A percentile compares a stretch with the other conserved stretches of the same genome.
Evolutionary conservation across 2,113 vertebrate species (phyloP).

Genomic region (Lampris megalopsis): DNA sequence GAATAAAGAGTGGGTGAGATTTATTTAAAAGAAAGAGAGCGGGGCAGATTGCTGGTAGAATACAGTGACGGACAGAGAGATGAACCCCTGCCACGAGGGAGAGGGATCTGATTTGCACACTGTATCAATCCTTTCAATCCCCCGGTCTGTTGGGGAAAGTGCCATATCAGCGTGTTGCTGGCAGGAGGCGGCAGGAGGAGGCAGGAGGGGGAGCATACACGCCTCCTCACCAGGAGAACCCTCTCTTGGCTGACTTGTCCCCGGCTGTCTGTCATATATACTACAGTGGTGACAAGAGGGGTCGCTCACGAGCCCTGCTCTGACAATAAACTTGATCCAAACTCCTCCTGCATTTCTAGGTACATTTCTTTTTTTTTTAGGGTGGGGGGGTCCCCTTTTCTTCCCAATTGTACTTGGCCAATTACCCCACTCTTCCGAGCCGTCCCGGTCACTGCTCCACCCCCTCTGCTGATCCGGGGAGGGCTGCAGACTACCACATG

Average conservation of each 20-base stretch:
- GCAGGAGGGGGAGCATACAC: constrained; percentile 17
- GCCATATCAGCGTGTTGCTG: constrained; percentile 73
- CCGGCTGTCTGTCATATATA: constrained; percentile 56
- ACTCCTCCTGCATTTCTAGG: constrained; percentile 5
- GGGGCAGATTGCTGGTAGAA: constrained; percentile 55
- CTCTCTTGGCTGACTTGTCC: constrained; percentile 52
- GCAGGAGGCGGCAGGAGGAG: constrained; percentile 43
- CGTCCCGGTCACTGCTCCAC: too few species aligned
- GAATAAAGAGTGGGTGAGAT: constrained; percentile 68
- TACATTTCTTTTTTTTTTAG: too few species aligned
- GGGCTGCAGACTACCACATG: too few species aligned
- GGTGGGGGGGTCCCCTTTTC: too few species aligned
- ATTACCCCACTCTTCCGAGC: too few species aligned
- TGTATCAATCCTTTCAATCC: constrained; percentile 70
- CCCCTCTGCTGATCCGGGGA: too few species aligned
- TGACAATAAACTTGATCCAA: constrained; percentile 24
- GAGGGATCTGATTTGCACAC: constrained; percentile 78
- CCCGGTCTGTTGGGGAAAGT: constrained; percentile 65
- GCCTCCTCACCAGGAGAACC: constrained; percentile 55
- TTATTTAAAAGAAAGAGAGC: constrained; percentile 72
- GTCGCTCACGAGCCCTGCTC: constrained; percentile 19
- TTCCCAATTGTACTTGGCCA: too few species aligned
- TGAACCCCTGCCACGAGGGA: constrained; percentile 71
- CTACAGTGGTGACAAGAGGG: constrained; percentile 5
- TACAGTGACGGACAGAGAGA: constrained; percentile 73